Evolutionary conservation across 2,113 vertebrate genomes (phyloP).

Genomic region (Pseudorasbora parva): DNA sequence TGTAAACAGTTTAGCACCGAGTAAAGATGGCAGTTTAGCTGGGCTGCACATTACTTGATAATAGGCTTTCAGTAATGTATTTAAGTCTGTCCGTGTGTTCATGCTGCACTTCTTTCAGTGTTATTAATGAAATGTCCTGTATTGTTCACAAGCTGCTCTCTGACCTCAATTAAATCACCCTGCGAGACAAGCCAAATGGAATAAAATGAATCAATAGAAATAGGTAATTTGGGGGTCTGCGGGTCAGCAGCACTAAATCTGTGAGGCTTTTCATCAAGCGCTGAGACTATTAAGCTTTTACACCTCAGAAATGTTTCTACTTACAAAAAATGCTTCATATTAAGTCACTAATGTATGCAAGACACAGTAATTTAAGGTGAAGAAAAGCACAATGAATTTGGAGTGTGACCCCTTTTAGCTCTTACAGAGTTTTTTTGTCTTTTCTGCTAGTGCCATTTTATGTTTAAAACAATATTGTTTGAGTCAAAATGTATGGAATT

Average conservation of each 20-base stretch:
- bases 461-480: background rate
- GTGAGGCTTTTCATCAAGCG: slow-evolving; percentile 25
- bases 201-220: slow-evolving; percentile 43
- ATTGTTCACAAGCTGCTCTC: slow-evolving; percentile 42
- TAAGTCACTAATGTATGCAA: slow-evolving; percentile 6
- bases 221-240: slow-evolving; percentile 14
- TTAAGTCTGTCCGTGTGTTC: slow-evolving; percentile 26
- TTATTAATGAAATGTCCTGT: slow-evolving; percentile 36
- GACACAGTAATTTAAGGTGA: background rate
- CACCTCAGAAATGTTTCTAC: slow-evolving; percentile 21
- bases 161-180: slow-evolving; percentile 54
- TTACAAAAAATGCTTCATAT: background rate
- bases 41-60: slow-evolving; percentile 30
- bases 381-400: slow-evolving; percentile 4
- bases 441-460: background rate
- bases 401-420: background rate
- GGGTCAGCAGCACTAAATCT: slow-evolving; percentile 24
- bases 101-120: slow-evolving; percentile 18
- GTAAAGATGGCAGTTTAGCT: slow-evolving; percentile 28
- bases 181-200: slow-evolving; percentile 32
- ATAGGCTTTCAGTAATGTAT: slow-evolving; percentile 53
- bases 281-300: slow-evolving; percentile 16
- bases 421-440: background rate
- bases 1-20: background rate
- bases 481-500: background rate